Base-by-base conservation (phyloP, 2,113 vertebrate genomes). In the Ammodytes marinus region DNA sequence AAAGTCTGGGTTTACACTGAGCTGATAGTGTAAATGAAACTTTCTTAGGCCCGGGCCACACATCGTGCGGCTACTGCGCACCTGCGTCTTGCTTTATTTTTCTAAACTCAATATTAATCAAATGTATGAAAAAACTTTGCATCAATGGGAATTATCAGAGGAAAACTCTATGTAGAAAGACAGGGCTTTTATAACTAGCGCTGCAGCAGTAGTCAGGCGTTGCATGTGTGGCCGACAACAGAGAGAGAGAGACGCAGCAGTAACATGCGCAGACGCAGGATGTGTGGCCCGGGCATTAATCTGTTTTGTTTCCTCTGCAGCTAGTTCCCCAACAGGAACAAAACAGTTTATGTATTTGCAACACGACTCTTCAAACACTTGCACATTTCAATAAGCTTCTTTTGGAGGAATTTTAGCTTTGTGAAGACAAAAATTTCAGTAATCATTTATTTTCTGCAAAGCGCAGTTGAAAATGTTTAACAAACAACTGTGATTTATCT, bases 1-100 rank as follows among this genome's bases (percentile, higher is more conserved):
- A 64, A 63, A 63, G 50, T 79, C 66, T 69, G 69, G 6, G 37
- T 82, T 82, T 77, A 87, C 79, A 74, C 64, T 79, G 64, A 80
- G 59, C 52, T 69, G 46, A 76, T 2, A 49, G 78, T 76, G 63
- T 86, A 82, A 86, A 79, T 67, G 37, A 69, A 86, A 47, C n/a
- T 59, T 27, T 27, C 27, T 27, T 27, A 27, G 1, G 27, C 27
- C 27, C 27, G 27, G 27, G 27, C 27, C 27, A 27, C 27, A 27
- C 27, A 27, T 27, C 2, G 27, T 27, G 27, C 27, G 27, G 27
- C 27, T 27, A 27, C 27, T 27, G 27, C 27, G 27, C 27, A 27
- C 27, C 27, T 27, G 27, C 27, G 27, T 27, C 27, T 27, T 27
- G 27, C 27, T 27, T 27, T 27, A 27, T 27, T 2, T 27, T 27